phyloP scores from a whole-genome alignment of 64 coral and sea anemone genomes.

The Porites australiensis region DNA sequence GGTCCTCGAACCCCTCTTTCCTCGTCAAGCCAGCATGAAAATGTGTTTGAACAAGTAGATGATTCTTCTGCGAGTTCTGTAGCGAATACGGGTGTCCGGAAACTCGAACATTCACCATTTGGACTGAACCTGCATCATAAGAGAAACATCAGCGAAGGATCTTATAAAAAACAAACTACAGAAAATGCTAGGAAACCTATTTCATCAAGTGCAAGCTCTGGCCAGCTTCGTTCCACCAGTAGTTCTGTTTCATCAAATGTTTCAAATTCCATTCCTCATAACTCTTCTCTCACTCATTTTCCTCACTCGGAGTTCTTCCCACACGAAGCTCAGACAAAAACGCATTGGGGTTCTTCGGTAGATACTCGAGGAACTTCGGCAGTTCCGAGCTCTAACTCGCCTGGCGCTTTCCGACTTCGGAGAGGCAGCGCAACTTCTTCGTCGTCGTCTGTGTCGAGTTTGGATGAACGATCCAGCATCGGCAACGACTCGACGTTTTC shows the following conservation, averaged over 20 bases:
- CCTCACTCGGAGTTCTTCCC: conserved; percentile 91
- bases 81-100: conserved; percentile 30
- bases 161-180: conserved; percentile 54
- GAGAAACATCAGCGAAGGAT: conserved; percentile 55
- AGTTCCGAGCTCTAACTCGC: not conserved
- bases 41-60: conserved; percentile 77
- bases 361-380: conserved; percentile 44
- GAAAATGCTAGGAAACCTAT: conserved; percentile 45
- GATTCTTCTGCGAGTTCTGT: conserved; percentile 68
- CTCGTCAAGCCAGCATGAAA: conserved; percentile 32
- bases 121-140: conserved; percentile 93
- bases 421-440: conserved; percentile 83
- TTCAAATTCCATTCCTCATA: conserved; percentile 43
- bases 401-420: conserved; percentile 44
- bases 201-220: conserved; percentile 34
- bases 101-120: conserved; percentile 93
- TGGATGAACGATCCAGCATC: conserved; percentile 91
- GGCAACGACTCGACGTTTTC: conserved; percentile 77
- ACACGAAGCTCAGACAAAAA: conserved; percentile 87
- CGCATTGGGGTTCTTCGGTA: conserved; percentile 59
- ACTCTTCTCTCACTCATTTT: conserved; percentile 59
- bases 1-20: conserved; percentile 63
- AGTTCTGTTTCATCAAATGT: conserved; percentile 51
- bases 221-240: conserved; percentile 46
- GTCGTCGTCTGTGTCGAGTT: conserved; percentile 91